phyloP scores from a whole-genome alignment of 2,888 invertebrate species.

The Polia nebulosa region DNA sequence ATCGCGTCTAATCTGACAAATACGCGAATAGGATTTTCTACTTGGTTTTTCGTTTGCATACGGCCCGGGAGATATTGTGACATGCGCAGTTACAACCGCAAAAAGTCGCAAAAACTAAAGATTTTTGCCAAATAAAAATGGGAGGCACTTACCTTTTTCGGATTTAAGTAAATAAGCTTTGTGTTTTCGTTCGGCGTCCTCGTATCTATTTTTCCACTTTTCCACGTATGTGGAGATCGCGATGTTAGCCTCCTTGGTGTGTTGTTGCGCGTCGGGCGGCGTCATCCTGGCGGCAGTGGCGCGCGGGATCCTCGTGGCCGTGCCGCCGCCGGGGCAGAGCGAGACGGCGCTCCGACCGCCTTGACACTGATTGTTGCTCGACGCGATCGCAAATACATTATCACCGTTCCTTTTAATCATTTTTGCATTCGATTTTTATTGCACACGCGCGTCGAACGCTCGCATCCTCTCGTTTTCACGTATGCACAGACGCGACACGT shows the following conservation, averaged over 20 bases:
- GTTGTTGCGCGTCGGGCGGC: constrained; percentile 88
- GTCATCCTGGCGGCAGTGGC: constrained; percentile 89
- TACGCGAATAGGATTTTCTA: constrained; percentile 86
- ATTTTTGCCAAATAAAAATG: constrained; percentile 62
- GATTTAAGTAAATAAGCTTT: constrained; percentile 92
- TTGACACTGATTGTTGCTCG: constrained; percentile 89
- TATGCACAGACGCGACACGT: constrained; percentile 83
- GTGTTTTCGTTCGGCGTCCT: constrained; percentile 93
- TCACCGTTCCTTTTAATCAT: constrained; percentile 91
- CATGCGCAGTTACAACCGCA: constrained; percentile 83
- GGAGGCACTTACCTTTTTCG: constrained; percentile 92
- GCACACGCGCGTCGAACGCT: constrained; percentile 84
- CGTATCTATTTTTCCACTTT: constrained; percentile 93
- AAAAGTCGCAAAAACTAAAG: constrained; percentile 72
- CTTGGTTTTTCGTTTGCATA: constrained; percentile 86
- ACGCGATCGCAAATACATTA: constrained; percentile 91
- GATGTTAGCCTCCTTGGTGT: constrained; percentile 87
- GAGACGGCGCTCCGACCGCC: constrained; percentile 87
- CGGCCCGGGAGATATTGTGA: constrained; percentile 74
- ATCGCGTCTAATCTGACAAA: constrained; percentile 86
- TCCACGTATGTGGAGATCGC: constrained; percentile 89
- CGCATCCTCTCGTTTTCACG: constrained; percentile 85
- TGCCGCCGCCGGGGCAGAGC: constrained; percentile 82
- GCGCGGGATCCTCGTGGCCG: constrained; percentile 88
- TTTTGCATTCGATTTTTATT: constrained; percentile 88